These are phyloP conservation scores for Cyclina sinensis DNA, from an alignment of 1,140 invertebrate species.

Conservation along the genomic window DNA sequence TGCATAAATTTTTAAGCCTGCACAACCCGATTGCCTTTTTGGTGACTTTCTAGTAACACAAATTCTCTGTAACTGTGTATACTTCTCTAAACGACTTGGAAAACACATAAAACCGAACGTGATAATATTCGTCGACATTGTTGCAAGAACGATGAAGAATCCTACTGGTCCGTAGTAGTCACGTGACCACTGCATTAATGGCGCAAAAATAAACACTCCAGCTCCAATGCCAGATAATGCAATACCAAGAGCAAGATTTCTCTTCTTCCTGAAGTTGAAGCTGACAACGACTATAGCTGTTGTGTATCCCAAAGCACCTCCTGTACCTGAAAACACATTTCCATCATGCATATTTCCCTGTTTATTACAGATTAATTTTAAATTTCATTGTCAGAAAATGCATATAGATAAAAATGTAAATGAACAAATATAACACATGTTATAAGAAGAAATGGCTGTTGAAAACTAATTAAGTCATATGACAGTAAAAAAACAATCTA, in stretches of 20 bases:
- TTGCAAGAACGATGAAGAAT: slow-evolving; percentile 52
- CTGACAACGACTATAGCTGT: slow-evolving; percentile 42
- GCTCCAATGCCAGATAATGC: slow-evolving; percentile 47
- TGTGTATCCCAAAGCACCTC: slow-evolving; percentile 49
- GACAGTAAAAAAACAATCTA: too few relatives aligned
- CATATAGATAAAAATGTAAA: too few relatives aligned
- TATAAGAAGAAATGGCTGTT: too few relatives aligned
- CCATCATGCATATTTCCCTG: background rate
- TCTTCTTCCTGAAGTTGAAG: slow-evolving; percentile 49
- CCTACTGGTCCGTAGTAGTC: slow-evolving; percentile 48
- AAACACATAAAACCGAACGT: slow-evolving; percentile 55
- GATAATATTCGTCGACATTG: slow-evolving; percentile 44
- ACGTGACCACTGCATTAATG: slow-evolving; percentile 27
- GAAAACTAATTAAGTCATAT: too few relatives aligned
- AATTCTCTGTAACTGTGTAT: background rate
- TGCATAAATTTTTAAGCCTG: too few relatives aligned
- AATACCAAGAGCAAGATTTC: slow-evolving; percentile 51
- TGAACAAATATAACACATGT: too few relatives aligned
- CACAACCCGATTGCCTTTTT: background rate
- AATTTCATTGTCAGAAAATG: too few relatives aligned
- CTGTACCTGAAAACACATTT: slow-evolving; percentile 46
- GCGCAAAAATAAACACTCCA: slow-evolving; percentile 45
- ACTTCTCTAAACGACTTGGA: slow-evolving; percentile 33
- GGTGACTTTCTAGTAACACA: background rate
- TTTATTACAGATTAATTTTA: too few relatives aligned